Evolutionary conservation across 2,797 vertebrate genomes (phyloP).

Genomic region (Hyperoplus lanceolatus): DNA sequence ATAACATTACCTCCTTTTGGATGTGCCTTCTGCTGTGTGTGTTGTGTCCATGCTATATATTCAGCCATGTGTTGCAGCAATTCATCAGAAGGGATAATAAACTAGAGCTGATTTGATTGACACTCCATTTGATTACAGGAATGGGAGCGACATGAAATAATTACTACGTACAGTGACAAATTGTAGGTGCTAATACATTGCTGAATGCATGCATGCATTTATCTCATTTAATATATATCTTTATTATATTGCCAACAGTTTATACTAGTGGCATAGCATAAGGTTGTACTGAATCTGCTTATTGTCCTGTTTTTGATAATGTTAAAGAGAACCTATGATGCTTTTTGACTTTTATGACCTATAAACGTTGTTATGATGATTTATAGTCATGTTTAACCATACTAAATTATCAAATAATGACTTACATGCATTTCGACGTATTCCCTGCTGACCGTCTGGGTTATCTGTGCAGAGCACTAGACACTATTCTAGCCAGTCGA

Average conservation of each 20-base stretch:
- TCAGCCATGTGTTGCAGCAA: constrained; percentile 23
- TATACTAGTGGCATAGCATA: constrained; percentile 16
- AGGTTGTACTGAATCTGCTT: constrained; percentile 34
- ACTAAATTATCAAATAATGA: no score
- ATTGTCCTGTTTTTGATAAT: constrained; percentile 52
- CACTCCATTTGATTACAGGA: constrained; percentile 71
- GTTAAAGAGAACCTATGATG: no score
- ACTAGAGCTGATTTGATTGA: constrained; percentile 64
- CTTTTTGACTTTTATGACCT: no score
- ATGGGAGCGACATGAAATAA: constrained; percentile 65
- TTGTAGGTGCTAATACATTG: constrained; percentile 63
- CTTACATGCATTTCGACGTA: no score
- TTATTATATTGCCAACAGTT: constrained; percentile 24
- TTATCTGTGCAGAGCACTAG: no score
- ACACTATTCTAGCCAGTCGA: no score
- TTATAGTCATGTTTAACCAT: no score
- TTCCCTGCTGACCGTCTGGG: no score
- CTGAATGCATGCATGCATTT: constrained; percentile 53
- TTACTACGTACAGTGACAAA: constrained; percentile 54
- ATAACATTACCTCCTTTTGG: constrained; percentile 29
- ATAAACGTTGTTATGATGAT: no score
- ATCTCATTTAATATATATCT: constrained; percentile 48
- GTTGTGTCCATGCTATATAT: not conserved
- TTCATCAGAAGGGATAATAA: constrained; percentile 69
- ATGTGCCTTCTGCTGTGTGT: constrained; percentile 19